Evolutionary conservation across 2,797 vertebrate genomes (phyloP), one percentile per base, ranked within the genome.

Genomic region (Tenualosa thibaudeaui): DNA sequence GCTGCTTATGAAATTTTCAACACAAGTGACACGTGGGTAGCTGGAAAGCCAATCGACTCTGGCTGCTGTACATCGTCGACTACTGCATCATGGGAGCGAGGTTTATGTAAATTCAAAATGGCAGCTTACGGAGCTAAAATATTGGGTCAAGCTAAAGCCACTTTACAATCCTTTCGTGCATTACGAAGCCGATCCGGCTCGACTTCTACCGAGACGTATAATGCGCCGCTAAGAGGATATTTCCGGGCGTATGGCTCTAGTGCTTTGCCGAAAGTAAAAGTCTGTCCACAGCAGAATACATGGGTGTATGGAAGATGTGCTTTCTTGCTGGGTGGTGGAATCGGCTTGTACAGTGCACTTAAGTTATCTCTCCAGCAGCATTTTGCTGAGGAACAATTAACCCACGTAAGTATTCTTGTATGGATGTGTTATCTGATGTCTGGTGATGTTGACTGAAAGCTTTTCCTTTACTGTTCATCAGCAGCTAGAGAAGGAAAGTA

Each of bases 301-400:
- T 31, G 82, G 19, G 17, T 58, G 40, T 40, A 13, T 46, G 43
- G 56, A 46, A 50, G 82, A 12, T 87, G 84, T 81, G 88, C 88
- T 43, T 86, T 87, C 68, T 81, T 89, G 65, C 19, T 89, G 2
- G 88, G 88, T 54, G 86, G 81, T 53, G 88, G 86, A 12, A 9
- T 89, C 40, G 88, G 88, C 13, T 68, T 87, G 54, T 87, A 84
- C 58, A 81, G 87, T 43, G 60, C 83, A 43, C 17, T 86, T 22
- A 84, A 81, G 82, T 65, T 84, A 37, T 82, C 62, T 19, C 81
- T 87, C 50, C 86, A 86, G 65, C 78, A 81, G 19, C 86, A 87
- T 9, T 82, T 84, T 22, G 88, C 88, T 46, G 83, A 86, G 58
- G 78, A 85, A n/a, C 40, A 81, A 24, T 24, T 86, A 15, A 3